Evolutionary conservation across 2,113 vertebrate genomes (phyloP).

Genomic region (Dromiciops gliroides): DNA sequence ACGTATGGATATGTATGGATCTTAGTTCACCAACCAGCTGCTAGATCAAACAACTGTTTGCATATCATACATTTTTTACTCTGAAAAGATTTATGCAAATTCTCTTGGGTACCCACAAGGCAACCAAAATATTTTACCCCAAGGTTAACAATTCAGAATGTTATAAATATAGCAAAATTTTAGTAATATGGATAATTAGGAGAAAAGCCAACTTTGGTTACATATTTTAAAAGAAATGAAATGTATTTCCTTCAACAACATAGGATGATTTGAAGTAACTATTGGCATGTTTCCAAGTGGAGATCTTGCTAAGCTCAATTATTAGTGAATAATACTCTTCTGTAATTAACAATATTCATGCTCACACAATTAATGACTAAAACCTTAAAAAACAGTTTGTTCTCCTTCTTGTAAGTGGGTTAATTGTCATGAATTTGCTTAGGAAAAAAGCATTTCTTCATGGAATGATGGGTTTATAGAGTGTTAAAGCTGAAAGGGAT

Average conservation of each 20-base stretch:
- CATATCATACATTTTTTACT: background rate
- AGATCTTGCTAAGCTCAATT: background rate
- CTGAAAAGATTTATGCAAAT: background rate
- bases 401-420: background rate
- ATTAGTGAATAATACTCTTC: background rate
- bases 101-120: background rate
- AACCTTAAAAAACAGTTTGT: background rate
- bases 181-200: background rate
- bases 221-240: background rate
- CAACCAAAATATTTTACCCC: background rate
- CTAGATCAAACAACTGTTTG: background rate
- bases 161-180: background rate
- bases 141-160: background rate
- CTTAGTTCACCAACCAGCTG: background rate
- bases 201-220: background rate
- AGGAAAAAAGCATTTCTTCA: background rate
- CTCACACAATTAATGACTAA: background rate
- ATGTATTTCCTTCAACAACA: background rate
- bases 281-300: background rate
- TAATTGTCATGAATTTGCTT: background rate
- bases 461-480: background rate
- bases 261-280: background rate
- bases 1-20: background rate
- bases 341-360: background rate
- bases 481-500: background rate